Evolutionary conservation across 2,888 invertebrate genomes (phyloP).

Genomic region (Esperia sulphurella): DNA sequence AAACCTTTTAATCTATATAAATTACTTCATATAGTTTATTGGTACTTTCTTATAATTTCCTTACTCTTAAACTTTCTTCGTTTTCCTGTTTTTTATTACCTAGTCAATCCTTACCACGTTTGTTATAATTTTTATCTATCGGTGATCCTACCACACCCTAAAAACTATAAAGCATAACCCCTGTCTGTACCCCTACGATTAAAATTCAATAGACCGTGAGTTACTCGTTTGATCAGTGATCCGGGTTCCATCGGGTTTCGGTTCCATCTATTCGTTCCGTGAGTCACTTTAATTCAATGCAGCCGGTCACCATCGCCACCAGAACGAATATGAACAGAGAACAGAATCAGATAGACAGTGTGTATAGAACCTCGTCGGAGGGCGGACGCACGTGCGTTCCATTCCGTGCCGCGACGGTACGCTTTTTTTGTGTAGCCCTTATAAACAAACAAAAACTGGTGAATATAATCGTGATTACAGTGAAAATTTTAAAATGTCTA

Average conservation of each 20-base stretch:
- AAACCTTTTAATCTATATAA: too few species aligned
- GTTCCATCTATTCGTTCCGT: conserved; percentile 22
- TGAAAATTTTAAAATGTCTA: conserved; percentile 30
- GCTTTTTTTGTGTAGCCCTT: conserved; percentile 33
- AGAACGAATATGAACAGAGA: conserved; percentile 20
- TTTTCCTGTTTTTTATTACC: too few species aligned
- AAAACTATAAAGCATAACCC: conserved; percentile 35
- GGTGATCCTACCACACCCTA: conserved; percentile 27
- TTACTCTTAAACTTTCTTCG: too few species aligned
- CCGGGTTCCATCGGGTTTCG: conserved; percentile 54
- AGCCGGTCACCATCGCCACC: conserved; percentile 49
- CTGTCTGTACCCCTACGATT: conserved; percentile 23
- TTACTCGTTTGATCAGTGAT: conserved; percentile 56
- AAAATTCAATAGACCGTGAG: conserved; percentile 50
- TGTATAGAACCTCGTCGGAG: conserved; percentile 45
- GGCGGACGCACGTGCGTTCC: conserved; percentile 50
- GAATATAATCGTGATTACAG: conserved; percentile 50
- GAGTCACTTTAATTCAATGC: conserved; percentile 59
- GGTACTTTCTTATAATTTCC: too few species aligned
- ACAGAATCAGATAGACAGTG: conserved; percentile 35
- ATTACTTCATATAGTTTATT: too few species aligned
- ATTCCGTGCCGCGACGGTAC: conserved; percentile 32
- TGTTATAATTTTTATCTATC: neutral
- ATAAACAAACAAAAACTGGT: conserved; percentile 52
- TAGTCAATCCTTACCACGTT: neutral